These are phyloP conservation scores for Heterodera filipjevi DNA, from an alignment of 2,888 invertebrate species.

Conservation along the genomic window DNA sequence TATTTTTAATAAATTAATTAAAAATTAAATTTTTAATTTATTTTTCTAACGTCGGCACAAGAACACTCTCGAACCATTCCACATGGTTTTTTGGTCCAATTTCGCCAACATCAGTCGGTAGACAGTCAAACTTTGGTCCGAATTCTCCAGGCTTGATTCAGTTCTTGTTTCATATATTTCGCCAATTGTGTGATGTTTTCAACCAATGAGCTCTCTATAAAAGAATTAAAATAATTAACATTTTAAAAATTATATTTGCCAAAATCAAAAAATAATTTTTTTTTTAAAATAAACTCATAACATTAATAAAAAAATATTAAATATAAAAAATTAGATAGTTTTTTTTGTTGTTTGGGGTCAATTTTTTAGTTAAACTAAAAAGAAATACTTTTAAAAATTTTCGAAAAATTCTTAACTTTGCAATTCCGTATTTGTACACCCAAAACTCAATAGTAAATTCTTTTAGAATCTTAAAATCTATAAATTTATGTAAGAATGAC, in stretches of 20 bases:
- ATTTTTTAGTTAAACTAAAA: too few relatives aligned
- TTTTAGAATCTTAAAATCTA: too few relatives aligned
- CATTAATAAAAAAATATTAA: too few relatives aligned
- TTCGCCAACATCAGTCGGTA: slow-evolving; percentile 57
- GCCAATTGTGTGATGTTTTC: neutral
- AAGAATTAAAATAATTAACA: neutral
- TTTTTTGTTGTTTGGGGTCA: too few relatives aligned
- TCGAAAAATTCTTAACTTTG: too few relatives aligned
- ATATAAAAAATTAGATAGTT: too few relatives aligned
- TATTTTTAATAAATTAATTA: neutral
- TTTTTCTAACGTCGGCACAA: slow-evolving; percentile 31
- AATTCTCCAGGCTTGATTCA: neutral
- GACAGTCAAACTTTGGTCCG: neutral
- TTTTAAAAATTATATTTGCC: neutral
- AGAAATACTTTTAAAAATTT: too few relatives aligned
- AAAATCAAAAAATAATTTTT: neutral
- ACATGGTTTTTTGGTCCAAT: slow-evolving; percentile 57
- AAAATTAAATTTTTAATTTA: slow-evolving; percentile 2
- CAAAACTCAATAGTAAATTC: too few relatives aligned
- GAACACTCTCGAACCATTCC: slow-evolving; percentile 54
- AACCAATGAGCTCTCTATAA: neutral
- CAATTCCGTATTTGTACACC: too few relatives aligned
- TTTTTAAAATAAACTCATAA: neutral
- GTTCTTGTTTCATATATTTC: neutral
- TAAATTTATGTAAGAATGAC: too few relatives aligned